Percentiles rank a stretch among this genome's conserved stretches.
phyloP scores from a whole-genome alignment of 1,140 invertebrate species.

The Wiebesia pumilae region DNA sequence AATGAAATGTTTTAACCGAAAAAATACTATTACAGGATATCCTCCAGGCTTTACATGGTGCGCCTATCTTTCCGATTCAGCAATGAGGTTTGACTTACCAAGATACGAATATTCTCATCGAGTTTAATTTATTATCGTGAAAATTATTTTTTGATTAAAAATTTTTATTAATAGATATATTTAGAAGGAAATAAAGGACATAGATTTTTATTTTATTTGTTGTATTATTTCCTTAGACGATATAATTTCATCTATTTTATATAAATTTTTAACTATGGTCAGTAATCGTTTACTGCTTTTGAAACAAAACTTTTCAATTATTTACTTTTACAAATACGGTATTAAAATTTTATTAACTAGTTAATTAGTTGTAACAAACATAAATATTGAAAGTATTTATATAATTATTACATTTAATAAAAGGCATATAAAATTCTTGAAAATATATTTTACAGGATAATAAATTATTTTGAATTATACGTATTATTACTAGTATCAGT shows the following conservation, averaged over 20 bases:
- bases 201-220: conserved; percentile 2
- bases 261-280: conserved; percentile 99
- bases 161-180: background rate
- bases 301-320: no score
- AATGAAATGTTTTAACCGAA: conserved; percentile 35
- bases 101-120: conserved; percentile 34
- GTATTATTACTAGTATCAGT: no score
- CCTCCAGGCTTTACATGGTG: conserved; percentile 74
- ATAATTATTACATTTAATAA: no score
- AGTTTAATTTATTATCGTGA: conserved; percentile 11
- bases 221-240: background rate
- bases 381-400: no score
- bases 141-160: background rate
- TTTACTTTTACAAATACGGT: no score
- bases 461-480: no score
- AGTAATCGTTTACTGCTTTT: no score
- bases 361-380: no score
- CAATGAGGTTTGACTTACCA: conserved; percentile 59
- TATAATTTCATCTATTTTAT: background rate
- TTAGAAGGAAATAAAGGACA: conserved; percentile 40
- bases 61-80: conserved; percentile 71
- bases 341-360: no score
- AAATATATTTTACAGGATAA: no score
- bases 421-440: no score
- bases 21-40: conserved; percentile 67